phyloP scores from a whole-genome alignment of 1,140 invertebrate species.

The Pogonognathellus flavescens region DNA sequence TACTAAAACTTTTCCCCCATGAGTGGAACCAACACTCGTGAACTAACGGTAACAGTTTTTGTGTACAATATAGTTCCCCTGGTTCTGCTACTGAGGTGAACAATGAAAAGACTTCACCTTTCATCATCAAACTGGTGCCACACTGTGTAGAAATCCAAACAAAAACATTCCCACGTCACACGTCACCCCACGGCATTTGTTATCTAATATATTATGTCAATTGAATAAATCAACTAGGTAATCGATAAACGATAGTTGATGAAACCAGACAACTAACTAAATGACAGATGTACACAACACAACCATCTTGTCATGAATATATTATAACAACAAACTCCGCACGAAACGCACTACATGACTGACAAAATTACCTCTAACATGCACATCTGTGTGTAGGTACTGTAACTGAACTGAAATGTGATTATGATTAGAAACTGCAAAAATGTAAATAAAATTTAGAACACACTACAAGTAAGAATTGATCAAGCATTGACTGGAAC shows the following conservation, averaged over 20 bases:
- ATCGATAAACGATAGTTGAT: not conserved
- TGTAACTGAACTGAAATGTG: not conserved
- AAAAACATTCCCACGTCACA: conserved; percentile 50
- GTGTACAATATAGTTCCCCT: conserved; percentile 48
- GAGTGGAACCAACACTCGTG: conserved; percentile 43
- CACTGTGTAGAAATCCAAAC: conserved; percentile 54
- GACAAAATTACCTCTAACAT: conserved; percentile 8
- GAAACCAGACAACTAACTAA: conserved; percentile 1
- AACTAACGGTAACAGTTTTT: conserved; percentile 40
- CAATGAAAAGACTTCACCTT: conserved; percentile 55
- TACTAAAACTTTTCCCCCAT: conserved; percentile 46
- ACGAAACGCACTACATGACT: not conserved
- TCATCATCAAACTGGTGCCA: conserved; percentile 58
- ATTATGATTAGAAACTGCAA: not conserved
- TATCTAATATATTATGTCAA: conserved; percentile 37
- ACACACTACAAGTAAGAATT: not conserved
- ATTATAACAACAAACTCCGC: not conserved
- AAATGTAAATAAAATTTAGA: not conserved
- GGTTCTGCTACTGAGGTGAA: conserved; percentile 59
- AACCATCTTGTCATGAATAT: conserved; percentile 7
- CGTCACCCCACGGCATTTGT: conserved; percentile 28
- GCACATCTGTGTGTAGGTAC: conserved; percentile 20
- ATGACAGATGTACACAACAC: not conserved
- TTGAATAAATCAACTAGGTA: conserved; percentile 16
- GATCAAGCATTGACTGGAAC: not conserved